phyloP scores from a whole-genome alignment of 2,113 vertebrate genomes.

The Turnix velox region DNA sequence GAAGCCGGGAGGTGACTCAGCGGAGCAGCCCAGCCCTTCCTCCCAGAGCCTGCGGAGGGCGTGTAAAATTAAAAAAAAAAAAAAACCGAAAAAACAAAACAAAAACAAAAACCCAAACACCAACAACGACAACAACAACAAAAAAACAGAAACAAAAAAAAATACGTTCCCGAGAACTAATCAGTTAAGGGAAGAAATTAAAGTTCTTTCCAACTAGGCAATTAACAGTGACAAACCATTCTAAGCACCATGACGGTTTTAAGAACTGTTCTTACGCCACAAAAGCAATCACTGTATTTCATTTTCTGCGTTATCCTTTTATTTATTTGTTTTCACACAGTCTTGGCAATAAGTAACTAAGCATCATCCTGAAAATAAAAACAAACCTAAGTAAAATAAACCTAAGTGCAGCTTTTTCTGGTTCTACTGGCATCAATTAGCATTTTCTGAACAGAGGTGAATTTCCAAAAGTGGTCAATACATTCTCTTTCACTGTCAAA shows the following conservation, averaged over 20 bases:
- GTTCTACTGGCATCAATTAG: not conserved
- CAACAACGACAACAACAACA: no score
- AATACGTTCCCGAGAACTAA: no score
- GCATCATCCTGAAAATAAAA: not conserved
- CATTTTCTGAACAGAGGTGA: not conserved
- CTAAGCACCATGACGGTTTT: not conserved
- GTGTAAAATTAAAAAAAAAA: not conserved
- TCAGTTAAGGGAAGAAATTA: no score
- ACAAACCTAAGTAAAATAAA: not conserved
- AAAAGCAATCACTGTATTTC: not conserved
- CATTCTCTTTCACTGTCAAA: not conserved
- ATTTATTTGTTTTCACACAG: not conserved
- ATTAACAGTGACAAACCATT: not conserved
- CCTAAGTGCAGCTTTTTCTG: not conserved
- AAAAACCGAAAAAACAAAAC: no score
- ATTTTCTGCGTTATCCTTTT: not conserved
- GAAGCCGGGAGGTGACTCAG: not conserved
- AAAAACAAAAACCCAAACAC: no score
- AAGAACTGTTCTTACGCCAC: not conserved
- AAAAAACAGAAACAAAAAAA: no score
- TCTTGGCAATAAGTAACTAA: not conserved
- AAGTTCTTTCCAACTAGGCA: not conserved
- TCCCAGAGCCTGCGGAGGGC: constrained; percentile 75
- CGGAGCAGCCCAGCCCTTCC: constrained; percentile 70
- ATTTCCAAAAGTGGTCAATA: not conserved